Base-by-base conservation (phyloP, 2,888 invertebrate species). In the Pasiphila rectangulata region DNA sequence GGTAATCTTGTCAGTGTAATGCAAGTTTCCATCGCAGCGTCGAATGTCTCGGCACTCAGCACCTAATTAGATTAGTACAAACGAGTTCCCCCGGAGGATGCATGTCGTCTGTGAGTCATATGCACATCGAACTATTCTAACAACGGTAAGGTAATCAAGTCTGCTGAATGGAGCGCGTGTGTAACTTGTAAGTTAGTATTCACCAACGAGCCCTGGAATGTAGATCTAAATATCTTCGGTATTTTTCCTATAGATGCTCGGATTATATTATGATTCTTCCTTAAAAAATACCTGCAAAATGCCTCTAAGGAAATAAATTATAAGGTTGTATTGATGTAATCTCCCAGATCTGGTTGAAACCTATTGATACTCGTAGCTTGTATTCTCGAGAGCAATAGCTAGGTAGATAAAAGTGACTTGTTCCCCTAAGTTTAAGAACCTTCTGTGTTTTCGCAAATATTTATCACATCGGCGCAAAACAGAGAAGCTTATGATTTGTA, bases 51-150 rank as follows among this genome's bases (percentile, higher is more conserved):
- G 62, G 64, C 61, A 70, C 69, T 69, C 67, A 72, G 64, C 67
- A 67, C 63, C 72, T 81, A 80, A 83, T 83, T 81, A 82, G 73
- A 79, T 80, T 73, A 68, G 59, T 58, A 41, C 53, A 68, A 70
- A 69, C 72, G 66, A 67, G 70, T 64, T 69, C 56, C 59, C 57
- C 44, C 43, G 46, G 55, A 51, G 50, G 51, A 51, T 49, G 58
- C 51, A 44, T 40, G 44, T 56, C 47, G 64, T 63, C 66, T 36
- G 39, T 9, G 40, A 32, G 44, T 10, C 38, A 32, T 67, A 67
- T 71, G 64, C 66, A 59, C 44, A 49, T 51, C 46, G 51, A 57
- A 43, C 44, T 48, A 15, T 42, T 53, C 46, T 59, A 61, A 63
- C 59, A 51, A 59, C 51, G 54, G 54, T 51, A 54, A 61, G 60